These are phyloP conservation scores for Dendrocincla fuliginosa DNA, from an alignment of 2,797 vertebrate genomes.

Conservation along the genomic window DNA sequence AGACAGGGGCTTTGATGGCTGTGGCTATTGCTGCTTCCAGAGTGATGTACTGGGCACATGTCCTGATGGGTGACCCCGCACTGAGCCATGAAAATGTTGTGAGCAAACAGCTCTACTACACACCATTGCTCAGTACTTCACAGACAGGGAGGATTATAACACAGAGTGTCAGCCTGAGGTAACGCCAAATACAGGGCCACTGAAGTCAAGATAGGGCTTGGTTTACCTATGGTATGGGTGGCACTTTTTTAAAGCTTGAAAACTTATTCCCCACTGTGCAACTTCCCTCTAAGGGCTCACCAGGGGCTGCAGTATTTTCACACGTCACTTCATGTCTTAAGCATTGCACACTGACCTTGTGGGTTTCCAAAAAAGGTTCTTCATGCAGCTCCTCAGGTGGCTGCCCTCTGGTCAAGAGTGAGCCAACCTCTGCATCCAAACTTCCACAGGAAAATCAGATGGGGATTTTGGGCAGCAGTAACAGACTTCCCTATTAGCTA, in stretches of 20 bases:
- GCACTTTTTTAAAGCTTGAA: background rate
- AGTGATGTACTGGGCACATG: background rate
- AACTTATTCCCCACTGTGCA: background rate
- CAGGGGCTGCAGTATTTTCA: background rate
- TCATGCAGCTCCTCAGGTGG: background rate
- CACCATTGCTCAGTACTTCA: background rate
- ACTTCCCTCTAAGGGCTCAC: background rate
- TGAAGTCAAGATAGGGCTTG: background rate
- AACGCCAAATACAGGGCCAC: background rate
- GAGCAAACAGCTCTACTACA: background rate
- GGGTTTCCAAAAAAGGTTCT: background rate
- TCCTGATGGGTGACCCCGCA: accelerated
- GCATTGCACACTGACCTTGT: background rate
- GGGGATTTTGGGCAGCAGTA: background rate
- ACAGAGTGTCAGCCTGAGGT: background rate
- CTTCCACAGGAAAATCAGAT: background rate
- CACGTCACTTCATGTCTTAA: background rate
- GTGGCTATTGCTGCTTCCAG: background rate
- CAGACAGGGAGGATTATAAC: background rate
- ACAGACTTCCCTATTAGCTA: background rate
- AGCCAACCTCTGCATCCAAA: background rate
- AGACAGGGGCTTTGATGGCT: background rate
- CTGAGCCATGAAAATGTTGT: background rate
- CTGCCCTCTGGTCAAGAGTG: accelerated
- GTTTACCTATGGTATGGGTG: background rate